Conservation (phyloP, 2,888 invertebrate genomes). For the Hypomecis atomaria region DNA sequence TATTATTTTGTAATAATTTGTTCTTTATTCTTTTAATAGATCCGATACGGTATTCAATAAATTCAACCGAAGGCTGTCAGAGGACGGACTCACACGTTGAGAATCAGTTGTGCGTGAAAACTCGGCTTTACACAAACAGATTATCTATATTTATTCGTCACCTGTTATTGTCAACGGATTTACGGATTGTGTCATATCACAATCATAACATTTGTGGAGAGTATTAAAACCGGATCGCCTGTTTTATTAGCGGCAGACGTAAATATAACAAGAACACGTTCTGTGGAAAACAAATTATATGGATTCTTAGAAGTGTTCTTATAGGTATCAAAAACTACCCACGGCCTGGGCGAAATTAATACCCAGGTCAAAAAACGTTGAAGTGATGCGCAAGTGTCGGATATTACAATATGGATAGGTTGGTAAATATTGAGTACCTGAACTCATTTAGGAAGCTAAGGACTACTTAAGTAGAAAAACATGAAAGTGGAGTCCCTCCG, state of each 20-base stretch:
- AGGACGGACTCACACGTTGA: neutral
- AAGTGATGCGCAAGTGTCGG: no score
- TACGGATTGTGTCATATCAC: slow-evolving; percentile 31
- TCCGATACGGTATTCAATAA: no score
- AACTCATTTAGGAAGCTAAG: no score
- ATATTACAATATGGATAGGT: no score
- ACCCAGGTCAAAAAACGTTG: neutral
- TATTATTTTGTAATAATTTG: no score
- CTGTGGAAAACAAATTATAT: slow-evolving; percentile 18
- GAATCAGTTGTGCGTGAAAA: neutral
- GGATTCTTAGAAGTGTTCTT: slow-evolving; percentile 15
- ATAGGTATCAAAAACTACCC: neutral
- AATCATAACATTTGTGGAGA: slow-evolving; percentile 27
- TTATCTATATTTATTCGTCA: slow-evolving; percentile 29
- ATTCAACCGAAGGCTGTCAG: no score
- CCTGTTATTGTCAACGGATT: slow-evolving; percentile 34
- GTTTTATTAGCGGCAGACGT: slow-evolving; percentile 27
- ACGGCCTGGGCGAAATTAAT: slow-evolving; percentile 4
- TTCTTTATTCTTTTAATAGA: no score
- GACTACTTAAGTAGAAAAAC: no score
- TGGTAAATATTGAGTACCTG: no score
- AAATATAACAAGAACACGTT: slow-evolving; percentile 30
- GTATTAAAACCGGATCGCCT: slow-evolving; percentile 29
- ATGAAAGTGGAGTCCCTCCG: no score
- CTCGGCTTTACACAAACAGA: slow-evolving; percentile 9